phyloP scores from a whole-genome alignment of 2,797 vertebrate genomes.

The Parauchenoglanis ngamensis region DNA sequence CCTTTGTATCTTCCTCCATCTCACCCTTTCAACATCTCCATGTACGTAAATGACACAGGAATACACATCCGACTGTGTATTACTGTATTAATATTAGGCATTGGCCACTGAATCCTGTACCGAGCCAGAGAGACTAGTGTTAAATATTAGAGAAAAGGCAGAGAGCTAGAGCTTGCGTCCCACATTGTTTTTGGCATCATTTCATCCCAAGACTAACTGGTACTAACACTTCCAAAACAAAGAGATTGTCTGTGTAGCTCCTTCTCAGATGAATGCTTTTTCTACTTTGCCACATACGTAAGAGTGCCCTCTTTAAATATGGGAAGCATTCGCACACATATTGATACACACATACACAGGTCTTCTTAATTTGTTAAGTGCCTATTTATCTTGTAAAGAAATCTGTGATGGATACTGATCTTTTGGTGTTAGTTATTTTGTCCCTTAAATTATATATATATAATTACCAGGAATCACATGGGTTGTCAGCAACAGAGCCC shows the following conservation, averaged over 20 bases:
- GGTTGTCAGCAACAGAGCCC: constrained; percentile 68
- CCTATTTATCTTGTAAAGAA: constrained; percentile 71
- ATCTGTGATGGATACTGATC: constrained; percentile 56
- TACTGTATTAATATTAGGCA: neutral
- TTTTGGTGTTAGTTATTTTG: constrained; percentile 66
- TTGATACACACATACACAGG: neutral
- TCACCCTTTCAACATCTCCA: neutral
- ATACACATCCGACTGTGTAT: constrained; percentile 30
- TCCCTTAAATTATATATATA: constrained; percentile 62
- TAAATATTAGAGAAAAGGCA: constrained; percentile 63
- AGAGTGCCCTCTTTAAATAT: constrained; percentile 52
- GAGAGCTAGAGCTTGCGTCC: constrained; percentile 67
- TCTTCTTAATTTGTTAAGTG: constrained; percentile 58
- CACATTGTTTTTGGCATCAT: constrained; percentile 75
- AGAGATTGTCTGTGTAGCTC: constrained; percentile 78
- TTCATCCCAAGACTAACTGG: constrained; percentile 62
- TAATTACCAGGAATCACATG: constrained; percentile 66
- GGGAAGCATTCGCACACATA: constrained; percentile 41
- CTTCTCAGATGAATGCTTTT: constrained; percentile 55
- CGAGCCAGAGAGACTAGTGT: constrained; percentile 62
- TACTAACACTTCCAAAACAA: constrained; percentile 77
- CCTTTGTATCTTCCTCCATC: neutral
- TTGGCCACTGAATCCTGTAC: constrained; percentile 47
- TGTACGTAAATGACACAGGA: neutral
- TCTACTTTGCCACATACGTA: constrained; percentile 58